Conservation (phyloP, 2,888 invertebrate genomes). For the Ormyrus pomaceus region DNA sequence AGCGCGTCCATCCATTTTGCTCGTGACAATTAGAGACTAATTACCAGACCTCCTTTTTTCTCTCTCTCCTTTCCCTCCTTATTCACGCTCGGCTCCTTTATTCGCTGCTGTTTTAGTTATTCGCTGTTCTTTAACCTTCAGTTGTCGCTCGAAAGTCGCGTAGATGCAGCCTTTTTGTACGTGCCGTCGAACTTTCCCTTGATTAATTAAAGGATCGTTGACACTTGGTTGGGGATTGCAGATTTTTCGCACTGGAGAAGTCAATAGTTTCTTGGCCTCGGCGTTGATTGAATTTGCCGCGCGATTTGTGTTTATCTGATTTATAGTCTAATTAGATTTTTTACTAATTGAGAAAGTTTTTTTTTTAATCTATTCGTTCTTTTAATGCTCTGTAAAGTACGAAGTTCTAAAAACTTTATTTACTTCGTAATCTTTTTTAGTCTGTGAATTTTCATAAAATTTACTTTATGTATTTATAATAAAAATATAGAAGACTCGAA, state of each 20-base stretch:
- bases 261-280: no score
- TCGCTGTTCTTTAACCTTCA: constrained; percentile 1
- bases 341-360: no score
- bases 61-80: constrained; percentile 35
- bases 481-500: no score
- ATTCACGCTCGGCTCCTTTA: neutral
- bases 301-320: no score
- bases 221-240: neutral
- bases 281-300: no score
- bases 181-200: neutral
- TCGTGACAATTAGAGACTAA: constrained; percentile 63
- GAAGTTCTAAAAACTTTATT: no score
- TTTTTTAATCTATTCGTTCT: no score
- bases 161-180: neutral
- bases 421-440: no score
- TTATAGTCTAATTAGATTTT: no score
- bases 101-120: neutral
- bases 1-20: constrained; percentile 57
- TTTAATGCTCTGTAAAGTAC: no score
- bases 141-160: neutral
- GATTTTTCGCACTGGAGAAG: neutral
- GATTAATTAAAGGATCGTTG: constrained; percentile 1
- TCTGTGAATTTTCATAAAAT: no score
- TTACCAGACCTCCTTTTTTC: constrained; percentile 54
- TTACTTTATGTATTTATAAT: no score